Evolutionary conservation across 2,888 invertebrate genomes (phyloP).

Genomic region (Pocota personata): DNA sequence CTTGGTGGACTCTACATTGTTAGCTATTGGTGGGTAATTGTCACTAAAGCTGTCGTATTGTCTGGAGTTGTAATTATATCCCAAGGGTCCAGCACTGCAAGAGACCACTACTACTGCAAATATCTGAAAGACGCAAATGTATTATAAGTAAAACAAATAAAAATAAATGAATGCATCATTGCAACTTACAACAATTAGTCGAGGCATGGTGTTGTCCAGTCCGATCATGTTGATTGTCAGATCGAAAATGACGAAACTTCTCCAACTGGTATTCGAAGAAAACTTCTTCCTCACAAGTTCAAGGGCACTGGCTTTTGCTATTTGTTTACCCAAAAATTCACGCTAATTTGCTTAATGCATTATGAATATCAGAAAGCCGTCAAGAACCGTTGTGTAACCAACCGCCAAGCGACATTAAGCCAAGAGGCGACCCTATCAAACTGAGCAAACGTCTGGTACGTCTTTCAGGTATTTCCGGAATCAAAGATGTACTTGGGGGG

Average conservation of each 20-base stretch:
- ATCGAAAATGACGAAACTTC: conserved; percentile 47
- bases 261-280: conserved; percentile 12
- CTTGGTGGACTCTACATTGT: conserved; percentile 11
- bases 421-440: not conserved
- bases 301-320: conserved; percentile 20
- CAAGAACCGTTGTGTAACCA: conserved; percentile 16
- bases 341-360: conserved; percentile 32
- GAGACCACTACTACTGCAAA: not conserved
- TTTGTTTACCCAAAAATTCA: conserved; percentile 14
- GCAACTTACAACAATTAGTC: conserved; percentile 46
- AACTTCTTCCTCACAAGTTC: conserved; percentile 60
- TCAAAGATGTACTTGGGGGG: not conserved
- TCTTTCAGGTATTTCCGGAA: conserved; percentile 54
- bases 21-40: not conserved
- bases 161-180: not conserved
- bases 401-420: not conserved
- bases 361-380: not conserved
- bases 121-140: not conserved
- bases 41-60: not conserved
- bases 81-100: conserved; percentile 17
- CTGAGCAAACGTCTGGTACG: not conserved
- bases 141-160: not conserved
- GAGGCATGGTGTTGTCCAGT: conserved; percentile 11
- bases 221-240: conserved; percentile 46
- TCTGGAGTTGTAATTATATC: conserved; percentile 20